phyloP scores from a whole-genome alignment of 2,888 invertebrate species.

The Caenorhabditis plicata region DNA sequence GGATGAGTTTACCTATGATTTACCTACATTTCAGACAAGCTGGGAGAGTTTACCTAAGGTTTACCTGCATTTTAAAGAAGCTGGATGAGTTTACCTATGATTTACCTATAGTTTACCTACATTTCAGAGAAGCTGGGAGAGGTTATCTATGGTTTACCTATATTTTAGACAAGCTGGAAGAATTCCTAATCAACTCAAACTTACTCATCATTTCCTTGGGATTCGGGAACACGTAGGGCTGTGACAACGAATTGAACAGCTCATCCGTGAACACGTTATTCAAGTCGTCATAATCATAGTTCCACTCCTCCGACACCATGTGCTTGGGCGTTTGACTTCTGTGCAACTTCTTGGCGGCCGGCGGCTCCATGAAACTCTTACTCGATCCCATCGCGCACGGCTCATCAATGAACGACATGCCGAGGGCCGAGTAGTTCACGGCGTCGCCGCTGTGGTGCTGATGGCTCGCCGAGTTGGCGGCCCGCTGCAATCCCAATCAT shows the following conservation, averaged over 20 bases:
- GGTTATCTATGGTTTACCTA: background rate
- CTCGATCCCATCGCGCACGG: background rate
- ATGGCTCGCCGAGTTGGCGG: too few species aligned
- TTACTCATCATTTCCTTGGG: conserved; percentile 77
- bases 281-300: conserved; percentile 57
- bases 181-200: background rate
- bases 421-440: too few species aligned
- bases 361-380: conserved; percentile 20
- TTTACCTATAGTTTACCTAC: too few species aligned
- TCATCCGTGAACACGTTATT: conserved; percentile 68
- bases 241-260: conserved; percentile 68
- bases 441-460: too few species aligned
- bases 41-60: too few species aligned
- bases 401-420: too few species aligned
- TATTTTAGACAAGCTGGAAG: too few species aligned
- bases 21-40: too few species aligned
- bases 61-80: too few species aligned
- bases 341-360: conserved; percentile 13
- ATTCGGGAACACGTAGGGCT: conserved; percentile 94
- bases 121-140: too few species aligned
- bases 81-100: too few species aligned
- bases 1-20: too few species aligned
- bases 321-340: conserved; percentile 60
- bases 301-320: conserved; percentile 35
- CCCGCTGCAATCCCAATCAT: conserved; percentile 4